Evolutionary conservation across 2,113 vertebrate genomes (phyloP), one percentile per base, ranked within the genome.

Genomic region (Excalfactoria chinensis): DNA sequence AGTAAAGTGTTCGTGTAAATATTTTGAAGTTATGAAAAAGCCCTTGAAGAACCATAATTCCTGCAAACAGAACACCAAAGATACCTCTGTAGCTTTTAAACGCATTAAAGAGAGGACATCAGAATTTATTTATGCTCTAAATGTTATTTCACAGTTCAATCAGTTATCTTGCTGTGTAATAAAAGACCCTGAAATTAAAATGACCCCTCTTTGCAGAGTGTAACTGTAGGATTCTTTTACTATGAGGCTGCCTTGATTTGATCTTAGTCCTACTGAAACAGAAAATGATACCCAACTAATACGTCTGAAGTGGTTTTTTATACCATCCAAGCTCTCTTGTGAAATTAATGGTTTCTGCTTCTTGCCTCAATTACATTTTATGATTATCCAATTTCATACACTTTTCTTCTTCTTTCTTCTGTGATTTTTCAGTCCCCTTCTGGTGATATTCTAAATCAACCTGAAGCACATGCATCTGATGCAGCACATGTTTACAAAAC

Each of bases 101-200:
- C 70, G 35, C 75, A 69, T 91, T 89, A 81, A 93, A 93, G 62
- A 90, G 89, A 94, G 88, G 86, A 95, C 55, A 88, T 73, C 74
- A 81, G 84, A 90, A 40, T 94, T 93, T 97, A 96, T 97, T 97
- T 97, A 93, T 93, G 70, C 84, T 92, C 49, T 96, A 96, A 96
- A 96, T 96, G 72, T 95, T 97, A 91, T 96, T 97, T 97, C 92
- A 81, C 70, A 96, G 72, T 97, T 97, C 92, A 95, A 22, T 96
- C 93, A 96, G 90, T 93, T 97, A 96, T 95, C 93, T 97, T 95
- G 72, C 92, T 95, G 66, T 92, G 82, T 90, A 97, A 97, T 96
- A 95, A 97, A 97, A 96, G 88, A 93, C 86, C 48, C 84, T 96
- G 87, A 97, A 97, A 97, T 97, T 97, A 97, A 97, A 98, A 96